Percentiles rank a stretch among this genome's conserved stretches.
Conservation (phyloP, 2,888 invertebrate genomes). For the Proisotoma minuta region DNA sequence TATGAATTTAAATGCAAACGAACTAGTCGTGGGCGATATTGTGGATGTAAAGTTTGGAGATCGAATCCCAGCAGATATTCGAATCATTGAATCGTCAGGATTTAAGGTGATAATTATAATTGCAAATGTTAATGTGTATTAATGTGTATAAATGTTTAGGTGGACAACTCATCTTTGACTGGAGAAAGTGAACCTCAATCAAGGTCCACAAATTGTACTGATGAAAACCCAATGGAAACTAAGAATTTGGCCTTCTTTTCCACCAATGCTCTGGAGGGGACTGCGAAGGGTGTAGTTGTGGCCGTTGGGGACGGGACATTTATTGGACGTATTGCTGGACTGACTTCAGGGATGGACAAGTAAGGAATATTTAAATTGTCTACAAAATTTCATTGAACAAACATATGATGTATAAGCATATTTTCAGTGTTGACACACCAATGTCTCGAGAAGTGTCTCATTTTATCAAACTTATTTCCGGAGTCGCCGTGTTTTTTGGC, state of each 20-base stretch:
- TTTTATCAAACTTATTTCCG: constrained; percentile 56
- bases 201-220: constrained; percentile 44
- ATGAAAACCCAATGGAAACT: constrained; percentile 54
- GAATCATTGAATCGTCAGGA: constrained; percentile 55
- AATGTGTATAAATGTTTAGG: constrained; percentile 46
- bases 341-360: constrained; percentile 63
- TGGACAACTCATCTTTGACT: constrained; percentile 51
- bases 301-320: constrained; percentile 64
- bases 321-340: constrained; percentile 66
- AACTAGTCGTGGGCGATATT: constrained; percentile 53
- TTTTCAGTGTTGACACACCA: constrained; percentile 69
- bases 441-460: constrained; percentile 71
- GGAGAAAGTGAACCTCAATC: constrained; percentile 52
- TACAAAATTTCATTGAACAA: no score
- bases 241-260: constrained; percentile 51
- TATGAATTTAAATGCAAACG: constrained; percentile 21
- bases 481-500: constrained; percentile 35
- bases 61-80: constrained; percentile 59
- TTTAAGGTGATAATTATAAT: constrained; percentile 54
- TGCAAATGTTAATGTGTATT: background rate
- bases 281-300: constrained; percentile 60
- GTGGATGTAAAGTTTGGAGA: constrained; percentile 61
- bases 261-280: constrained; percentile 51
- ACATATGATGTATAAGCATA: no score
- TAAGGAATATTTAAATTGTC: no score